Evolutionary conservation across 2,888 invertebrate genomes (phyloP).

Genomic region (Abscondita cerata): DNA sequence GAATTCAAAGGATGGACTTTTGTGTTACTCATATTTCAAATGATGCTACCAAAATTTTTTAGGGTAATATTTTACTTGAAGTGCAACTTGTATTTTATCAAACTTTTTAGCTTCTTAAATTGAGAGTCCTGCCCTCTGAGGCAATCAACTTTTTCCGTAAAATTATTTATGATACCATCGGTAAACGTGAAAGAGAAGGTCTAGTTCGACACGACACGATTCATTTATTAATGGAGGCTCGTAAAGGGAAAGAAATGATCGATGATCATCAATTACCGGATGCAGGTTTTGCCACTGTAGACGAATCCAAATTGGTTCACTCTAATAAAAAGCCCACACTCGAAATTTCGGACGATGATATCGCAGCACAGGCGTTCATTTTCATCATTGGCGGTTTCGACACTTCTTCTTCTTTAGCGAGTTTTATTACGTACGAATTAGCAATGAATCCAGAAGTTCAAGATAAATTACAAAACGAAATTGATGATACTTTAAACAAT

Average conservation of each 20-base stretch:
- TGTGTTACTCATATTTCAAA: background rate
- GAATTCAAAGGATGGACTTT: constrained; percentile 27
- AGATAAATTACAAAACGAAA: constrained; percentile 62
- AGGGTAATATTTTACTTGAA: background rate
- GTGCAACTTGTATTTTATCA: background rate
- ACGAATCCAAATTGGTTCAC: background rate
- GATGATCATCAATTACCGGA: background rate
- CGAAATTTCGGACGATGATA: constrained; percentile 55
- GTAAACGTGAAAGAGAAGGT: constrained; percentile 1
- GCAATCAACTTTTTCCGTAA: constrained; percentile 1
- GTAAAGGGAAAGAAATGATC: constrained; percentile 39
- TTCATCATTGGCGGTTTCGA: constrained; percentile 65
- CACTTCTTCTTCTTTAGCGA: constrained; percentile 58
- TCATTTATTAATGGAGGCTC: constrained; percentile 51
- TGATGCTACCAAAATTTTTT: background rate
- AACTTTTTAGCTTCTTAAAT: background rate
- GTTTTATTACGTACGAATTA: constrained; percentile 65
- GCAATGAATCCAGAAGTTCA: constrained; percentile 67
- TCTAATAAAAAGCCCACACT: background rate
- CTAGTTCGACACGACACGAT: constrained; percentile 53
- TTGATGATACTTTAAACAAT: constrained; percentile 52
- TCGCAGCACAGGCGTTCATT: constrained; percentile 65
- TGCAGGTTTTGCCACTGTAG: background rate
- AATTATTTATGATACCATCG: constrained; percentile 3
- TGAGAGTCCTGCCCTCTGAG: background rate